These are phyloP conservation scores for Cinara cedri DNA, from an alignment of 2,888 invertebrate genomes.

Conservation along the genomic window DNA sequence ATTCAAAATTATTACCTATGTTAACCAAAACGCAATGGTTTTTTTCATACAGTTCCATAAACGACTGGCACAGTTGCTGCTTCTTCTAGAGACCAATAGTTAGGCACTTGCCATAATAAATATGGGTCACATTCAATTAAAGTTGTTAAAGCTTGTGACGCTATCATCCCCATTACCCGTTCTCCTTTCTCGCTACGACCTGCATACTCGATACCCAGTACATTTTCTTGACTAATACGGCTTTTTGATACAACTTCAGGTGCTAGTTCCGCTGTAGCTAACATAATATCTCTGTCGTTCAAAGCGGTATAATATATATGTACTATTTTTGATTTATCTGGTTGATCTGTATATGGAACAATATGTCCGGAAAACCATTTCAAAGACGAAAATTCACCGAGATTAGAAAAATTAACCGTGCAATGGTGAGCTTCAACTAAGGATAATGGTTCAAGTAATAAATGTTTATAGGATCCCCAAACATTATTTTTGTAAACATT, in stretches of 20 bases:
- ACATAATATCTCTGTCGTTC: slow-evolving; percentile 95
- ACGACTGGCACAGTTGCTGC: slow-evolving; percentile 73
- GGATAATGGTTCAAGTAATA: slow-evolving; percentile 68
- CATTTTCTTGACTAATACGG: slow-evolving; percentile 70
- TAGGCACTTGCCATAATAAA: slow-evolving; percentile 68
- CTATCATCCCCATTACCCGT: slow-evolving; percentile 65
- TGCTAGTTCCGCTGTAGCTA: slow-evolving; percentile 87
- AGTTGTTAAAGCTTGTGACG: slow-evolving; percentile 66
- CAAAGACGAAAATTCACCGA: slow-evolving; percentile 86
- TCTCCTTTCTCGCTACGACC: slow-evolving; percentile 63
- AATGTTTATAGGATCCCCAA: slow-evolving; percentile 87
- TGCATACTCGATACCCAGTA: slow-evolving; percentile 69
- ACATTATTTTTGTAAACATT: slow-evolving; percentile 75
- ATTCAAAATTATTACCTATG: background rate
- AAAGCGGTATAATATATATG: slow-evolving; percentile 77
- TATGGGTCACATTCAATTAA: slow-evolving; percentile 65
- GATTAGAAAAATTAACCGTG: slow-evolving; percentile 76
- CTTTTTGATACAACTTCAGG: slow-evolving; percentile 78
- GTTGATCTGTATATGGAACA: slow-evolving; percentile 43
- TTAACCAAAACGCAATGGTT: background rate
- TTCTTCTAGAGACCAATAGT: slow-evolving; percentile 69
- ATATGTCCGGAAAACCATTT: slow-evolving; percentile 78
- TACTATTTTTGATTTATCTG: slow-evolving; percentile 62
- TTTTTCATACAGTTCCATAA: slow-evolving; percentile 66
- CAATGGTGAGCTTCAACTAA: slow-evolving; percentile 70